Percentiles rank a stretch among this genome's conserved stretches.
phyloP scores from a whole-genome alignment of 53 echinoderm and acorn worm genomes.

The Mesocentrotus franciscanus region DNA sequence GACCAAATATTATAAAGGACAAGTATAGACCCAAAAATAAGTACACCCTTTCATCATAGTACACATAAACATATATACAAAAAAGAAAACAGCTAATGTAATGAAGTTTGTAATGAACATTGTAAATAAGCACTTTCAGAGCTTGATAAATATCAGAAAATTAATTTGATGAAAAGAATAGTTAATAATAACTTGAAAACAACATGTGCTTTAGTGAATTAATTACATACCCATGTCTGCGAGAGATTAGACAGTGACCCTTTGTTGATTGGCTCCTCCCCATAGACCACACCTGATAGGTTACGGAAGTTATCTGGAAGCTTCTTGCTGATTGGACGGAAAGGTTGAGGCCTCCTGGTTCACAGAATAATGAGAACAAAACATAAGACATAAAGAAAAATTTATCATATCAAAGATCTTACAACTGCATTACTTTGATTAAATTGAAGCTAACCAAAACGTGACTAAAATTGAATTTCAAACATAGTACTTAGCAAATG shows the following conservation, averaged over 20 bases:
- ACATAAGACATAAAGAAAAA: background rate
- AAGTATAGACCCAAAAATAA: background rate
- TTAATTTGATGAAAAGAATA: background rate
- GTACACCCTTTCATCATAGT: no score
- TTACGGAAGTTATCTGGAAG: slow-evolving; percentile 62
- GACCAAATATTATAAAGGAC: background rate
- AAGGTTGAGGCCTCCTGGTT: slow-evolving; percentile 56
- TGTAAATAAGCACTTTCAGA: background rate
- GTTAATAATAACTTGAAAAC: background rate
- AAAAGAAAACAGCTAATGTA: no score
- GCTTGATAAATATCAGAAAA: background rate
- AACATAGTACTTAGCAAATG: background rate
- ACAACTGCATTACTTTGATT: background rate
- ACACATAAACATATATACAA: no score
- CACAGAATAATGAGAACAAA: background rate
- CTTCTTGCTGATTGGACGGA: slow-evolving; percentile 71
- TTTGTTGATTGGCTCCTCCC: slow-evolving; percentile 57
- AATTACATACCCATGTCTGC: slow-evolving; percentile 57
- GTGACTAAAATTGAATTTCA: background rate
- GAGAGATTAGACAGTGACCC: slow-evolving; percentile 37
- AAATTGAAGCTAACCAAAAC: background rate
- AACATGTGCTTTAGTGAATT: background rate
- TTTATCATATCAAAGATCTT: background rate
- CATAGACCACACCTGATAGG: slow-evolving; percentile 72
- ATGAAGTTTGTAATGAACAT: no score